phyloP scores from a whole-genome alignment of 2,888 invertebrate species.

The Hirudinaria manillensis region DNA sequence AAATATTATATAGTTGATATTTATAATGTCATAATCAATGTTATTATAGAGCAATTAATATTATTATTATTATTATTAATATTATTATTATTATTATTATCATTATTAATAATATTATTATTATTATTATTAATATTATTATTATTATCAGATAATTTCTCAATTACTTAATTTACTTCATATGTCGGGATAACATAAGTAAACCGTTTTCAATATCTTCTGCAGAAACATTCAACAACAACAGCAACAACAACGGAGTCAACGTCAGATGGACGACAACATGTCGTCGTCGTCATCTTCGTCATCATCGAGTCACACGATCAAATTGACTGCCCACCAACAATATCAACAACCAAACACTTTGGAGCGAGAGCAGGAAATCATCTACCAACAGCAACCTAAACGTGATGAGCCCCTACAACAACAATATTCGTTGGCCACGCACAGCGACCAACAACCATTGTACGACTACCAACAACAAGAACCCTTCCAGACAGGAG shows the following conservation, averaged over 20 bases:
- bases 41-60: no score
- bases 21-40: no score
- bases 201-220: no score
- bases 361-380: not conserved
- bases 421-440: not conserved
- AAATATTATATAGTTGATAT: no score
- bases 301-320: not conserved
- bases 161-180: no score
- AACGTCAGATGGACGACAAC: not conserved
- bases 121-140: no score
- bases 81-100: no score
- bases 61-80: no score
- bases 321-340: not conserved
- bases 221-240: not conserved
- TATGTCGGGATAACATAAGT: no score
- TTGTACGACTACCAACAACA: not conserved
- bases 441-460: not conserved
- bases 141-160: no score
- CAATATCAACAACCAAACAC: slow-evolving; percentile 8
- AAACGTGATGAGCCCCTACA: not conserved
- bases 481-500: not conserved
- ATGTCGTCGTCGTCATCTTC: not conserved
- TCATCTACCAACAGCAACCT: not conserved
- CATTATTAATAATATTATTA: no score
- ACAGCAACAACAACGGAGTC: not conserved